Base-by-base conservation (phyloP, 1,140 invertebrate species). In the Daktulosphaira vitifoliae region DNA sequence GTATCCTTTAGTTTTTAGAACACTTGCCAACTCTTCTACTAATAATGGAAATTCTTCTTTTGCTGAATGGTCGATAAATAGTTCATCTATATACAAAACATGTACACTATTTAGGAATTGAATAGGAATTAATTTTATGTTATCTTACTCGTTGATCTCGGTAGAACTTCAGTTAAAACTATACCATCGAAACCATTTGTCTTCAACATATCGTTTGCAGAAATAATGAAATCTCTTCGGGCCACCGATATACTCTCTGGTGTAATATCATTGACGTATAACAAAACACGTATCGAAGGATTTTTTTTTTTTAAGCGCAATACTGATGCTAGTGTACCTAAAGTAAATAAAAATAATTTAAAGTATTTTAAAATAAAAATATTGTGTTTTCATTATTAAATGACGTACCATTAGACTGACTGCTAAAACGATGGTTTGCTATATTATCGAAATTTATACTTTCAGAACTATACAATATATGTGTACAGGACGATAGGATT, bases 11-110 rank as follows among this genome's bases (percentile, higher is more conserved):
- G 71, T 73, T 59, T 72, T 74, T 69, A 84, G 81, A 1, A 76
- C 76, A 29, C 77, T 76, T 0, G 75, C 73, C 11, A 84, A 68
- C 68, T 81, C 81, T 71, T 79, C 76, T 1, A 81, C 68, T 5
- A 79, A 70, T 20, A 73, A 73, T 33, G 70, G 74, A 51, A 79
- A 77, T 53, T 80, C 77, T n/a, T 75, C 73, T 68, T 78, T 80
- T 66, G 25, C 46, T 0, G 15, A 18, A 15, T 48, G 23, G 13
- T 62, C 25, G 8, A 16, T 26, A 3, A 15, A 37, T 7, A 56
- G 26, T 22, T 62, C 56, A 6, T 62, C 56, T 44, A 48, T 29
- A 29, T 16, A 29, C 29, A 33, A 33, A 5, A 33, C 29, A 33
- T 11, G 29, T 5, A 33, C 29, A 33, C 29, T 11, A 11, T 33